Evolutionary conservation across 1,140 invertebrate genomes (phyloP), one percentile per base, ranked within the genome.

Genomic region (Procambarus virginalis): DNA sequence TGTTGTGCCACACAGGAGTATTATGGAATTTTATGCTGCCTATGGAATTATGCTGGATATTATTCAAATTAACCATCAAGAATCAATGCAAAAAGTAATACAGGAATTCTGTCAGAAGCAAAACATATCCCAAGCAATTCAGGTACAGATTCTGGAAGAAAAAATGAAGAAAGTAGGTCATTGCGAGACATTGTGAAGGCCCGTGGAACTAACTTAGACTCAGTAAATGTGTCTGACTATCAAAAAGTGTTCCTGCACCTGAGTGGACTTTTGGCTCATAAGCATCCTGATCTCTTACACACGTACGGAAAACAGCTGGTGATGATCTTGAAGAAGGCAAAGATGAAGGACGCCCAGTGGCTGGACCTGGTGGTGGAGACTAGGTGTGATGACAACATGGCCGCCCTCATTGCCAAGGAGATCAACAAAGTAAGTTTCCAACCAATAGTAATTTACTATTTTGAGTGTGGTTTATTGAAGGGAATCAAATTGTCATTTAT

Each of bases 21-120:
- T 89, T 14, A 83, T 89, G 80, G 87, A 89, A 76, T 89, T 89
- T 49, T 89, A 82, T 78, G 80, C 87, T 76, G 87, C 87, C 6
- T 14, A 77, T 60, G 10, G 22, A 49, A 76, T 89, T 77, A 48
- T 76, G 12, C 12, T 58, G 5, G 64, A 5, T 20, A 46, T 83
- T 20, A 64, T 45, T 49, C 8, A 75, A 20, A 51, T 4, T 49
- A 6, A 76, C 20, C 48, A 76, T 49, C 70, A 84, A 20, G 48
- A 46, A 79, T 64, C 34, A 17, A 10, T 45, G 48, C 20, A 55
- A 22, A 76, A 58, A 46, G 22, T 12, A 22, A n/a, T 8, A 12
- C 12, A 51, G 10, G n/a, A 17, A n/a, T 17, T 17, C 17, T 10
- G 46, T 46, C 22, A 70, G 12, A 55, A 75, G 20, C 46, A 5